Evolutionary conservation across 2,113 vertebrate species (phyloP).

Genomic region (Anas platyrhynchos): DNA sequence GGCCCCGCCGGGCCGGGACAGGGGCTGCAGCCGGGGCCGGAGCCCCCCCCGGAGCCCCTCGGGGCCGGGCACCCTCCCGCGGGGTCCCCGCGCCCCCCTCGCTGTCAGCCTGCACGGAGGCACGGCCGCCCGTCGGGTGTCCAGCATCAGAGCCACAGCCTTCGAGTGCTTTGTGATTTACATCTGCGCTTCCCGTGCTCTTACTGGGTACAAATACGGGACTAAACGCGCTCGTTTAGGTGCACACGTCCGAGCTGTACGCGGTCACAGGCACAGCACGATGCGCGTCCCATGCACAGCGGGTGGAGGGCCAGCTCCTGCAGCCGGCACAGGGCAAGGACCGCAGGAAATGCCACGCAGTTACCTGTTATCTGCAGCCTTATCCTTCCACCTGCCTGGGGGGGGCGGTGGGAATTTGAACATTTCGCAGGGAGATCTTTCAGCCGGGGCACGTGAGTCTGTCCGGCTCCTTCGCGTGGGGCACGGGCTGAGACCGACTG

Average conservation of each 20-base stretch:
- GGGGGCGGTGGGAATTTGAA: background rate
- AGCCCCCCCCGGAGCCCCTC: background rate
- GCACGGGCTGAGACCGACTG: background rate
- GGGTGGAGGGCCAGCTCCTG: background rate
- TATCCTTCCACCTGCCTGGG: background rate
- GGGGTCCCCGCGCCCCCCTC: background rate
- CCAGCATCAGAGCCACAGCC: no score
- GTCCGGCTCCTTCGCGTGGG: background rate
- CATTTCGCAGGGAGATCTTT: background rate
- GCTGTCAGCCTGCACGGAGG: no score
- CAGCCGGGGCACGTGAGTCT: background rate
- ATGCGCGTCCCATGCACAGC: no score
- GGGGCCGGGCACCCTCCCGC: background rate
- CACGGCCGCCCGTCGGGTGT: no score
- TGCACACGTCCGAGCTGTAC: background rate
- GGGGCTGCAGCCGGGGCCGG: background rate
- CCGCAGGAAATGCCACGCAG: background rate
- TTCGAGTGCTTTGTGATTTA: no score
- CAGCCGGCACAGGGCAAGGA: rapidly evolving
- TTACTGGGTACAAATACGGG: background rate
- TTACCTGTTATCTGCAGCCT: background rate
- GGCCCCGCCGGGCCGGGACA: background rate
- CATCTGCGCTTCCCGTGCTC: no score
- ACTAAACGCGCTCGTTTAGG: rapidly evolving
- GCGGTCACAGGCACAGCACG: background rate